Evolutionary conservation across 2,797 vertebrate genomes (phyloP).

Genomic region (Pachyuromys duprasi): DNA sequence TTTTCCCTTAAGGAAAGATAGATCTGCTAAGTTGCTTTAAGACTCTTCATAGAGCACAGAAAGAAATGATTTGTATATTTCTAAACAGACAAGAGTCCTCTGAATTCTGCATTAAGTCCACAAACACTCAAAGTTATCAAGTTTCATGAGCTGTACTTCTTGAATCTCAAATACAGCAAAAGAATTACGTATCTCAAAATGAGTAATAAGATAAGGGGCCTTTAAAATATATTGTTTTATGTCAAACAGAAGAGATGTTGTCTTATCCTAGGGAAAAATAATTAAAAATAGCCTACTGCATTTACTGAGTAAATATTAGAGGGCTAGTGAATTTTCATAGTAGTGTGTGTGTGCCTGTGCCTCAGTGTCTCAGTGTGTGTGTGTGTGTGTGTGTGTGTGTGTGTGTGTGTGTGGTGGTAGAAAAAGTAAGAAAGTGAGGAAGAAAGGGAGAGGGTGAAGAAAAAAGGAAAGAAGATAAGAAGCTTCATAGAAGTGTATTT

Average conservation of each 20-base stretch:
- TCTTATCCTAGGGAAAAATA: background rate
- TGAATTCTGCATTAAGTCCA: constrained; percentile 4
- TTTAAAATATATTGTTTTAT: background rate
- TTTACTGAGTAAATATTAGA: constrained; percentile 37
- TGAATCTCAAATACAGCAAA: constrained; percentile 39
- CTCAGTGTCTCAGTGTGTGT: background rate
- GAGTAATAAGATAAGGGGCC: background rate
- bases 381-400: background rate
- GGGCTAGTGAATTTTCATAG: background rate
- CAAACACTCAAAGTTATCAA: constrained; percentile 2
- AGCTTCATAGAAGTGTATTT: background rate
- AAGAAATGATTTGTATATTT: background rate
- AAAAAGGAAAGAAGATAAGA: background rate
- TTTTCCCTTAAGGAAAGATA: background rate
- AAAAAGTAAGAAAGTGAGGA: no score
- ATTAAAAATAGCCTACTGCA: constrained; percentile 5
- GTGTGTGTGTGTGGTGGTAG: no score
- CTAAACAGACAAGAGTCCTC: background rate
- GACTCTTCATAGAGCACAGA: background rate
- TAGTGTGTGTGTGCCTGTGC: background rate
- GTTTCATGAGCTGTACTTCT: constrained; percentile 1
- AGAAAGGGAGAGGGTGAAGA: background rate
- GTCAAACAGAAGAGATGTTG: background rate
- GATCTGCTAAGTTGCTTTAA: background rate
- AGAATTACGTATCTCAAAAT: background rate